A percentile compares a stretch with the other conserved stretches of the same genome.
Conservation (phyloP, 1,140 invertebrate genomes). For the Plutomurus gul region DNA sequence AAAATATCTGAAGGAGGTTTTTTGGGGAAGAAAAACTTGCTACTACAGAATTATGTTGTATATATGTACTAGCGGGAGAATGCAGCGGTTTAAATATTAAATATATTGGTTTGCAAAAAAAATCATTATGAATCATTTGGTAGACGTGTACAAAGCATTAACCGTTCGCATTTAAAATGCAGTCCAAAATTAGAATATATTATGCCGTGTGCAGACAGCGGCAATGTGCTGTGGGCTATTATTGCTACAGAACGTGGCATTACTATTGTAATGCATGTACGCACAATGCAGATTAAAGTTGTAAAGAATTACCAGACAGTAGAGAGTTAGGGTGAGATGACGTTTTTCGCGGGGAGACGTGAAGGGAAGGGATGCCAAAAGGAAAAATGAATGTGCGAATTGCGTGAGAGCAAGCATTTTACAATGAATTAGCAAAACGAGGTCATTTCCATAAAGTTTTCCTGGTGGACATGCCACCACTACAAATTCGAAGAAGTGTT, state of each 20-base stretch:
- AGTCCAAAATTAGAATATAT: too few relatives aligned
- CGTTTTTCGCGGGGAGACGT: neutral
- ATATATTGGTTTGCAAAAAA: too few relatives aligned
- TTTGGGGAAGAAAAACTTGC: too few relatives aligned
- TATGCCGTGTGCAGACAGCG: too few relatives aligned
- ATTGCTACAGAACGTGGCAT: neutral
- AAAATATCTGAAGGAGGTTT: neutral
- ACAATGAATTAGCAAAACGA: slow-evolving; percentile 25
- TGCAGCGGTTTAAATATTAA: too few relatives aligned
- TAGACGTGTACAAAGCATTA: too few relatives aligned
- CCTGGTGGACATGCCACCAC: slow-evolving; percentile 2
- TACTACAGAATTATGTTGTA: too few relatives aligned
- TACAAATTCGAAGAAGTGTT: neutral
- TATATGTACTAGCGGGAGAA: too few relatives aligned
- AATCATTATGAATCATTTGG: too few relatives aligned
- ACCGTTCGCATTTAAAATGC: too few relatives aligned
- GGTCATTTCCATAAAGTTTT: slow-evolving; percentile 23
- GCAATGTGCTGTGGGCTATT: neutral
- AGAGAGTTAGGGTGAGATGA: neutral
- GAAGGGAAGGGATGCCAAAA: slow-evolving; percentile 22
- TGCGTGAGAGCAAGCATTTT: slow-evolving; percentile 17
- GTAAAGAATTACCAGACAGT: neutral
- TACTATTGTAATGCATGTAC: neutral
- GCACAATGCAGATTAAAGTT: neutral
- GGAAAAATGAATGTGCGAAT: slow-evolving; percentile 27